Evolutionary conservation across 2,888 invertebrate species (phyloP), one percentile per base, ranked within the genome.

Genomic region (Clitarchus hookeri): DNA sequence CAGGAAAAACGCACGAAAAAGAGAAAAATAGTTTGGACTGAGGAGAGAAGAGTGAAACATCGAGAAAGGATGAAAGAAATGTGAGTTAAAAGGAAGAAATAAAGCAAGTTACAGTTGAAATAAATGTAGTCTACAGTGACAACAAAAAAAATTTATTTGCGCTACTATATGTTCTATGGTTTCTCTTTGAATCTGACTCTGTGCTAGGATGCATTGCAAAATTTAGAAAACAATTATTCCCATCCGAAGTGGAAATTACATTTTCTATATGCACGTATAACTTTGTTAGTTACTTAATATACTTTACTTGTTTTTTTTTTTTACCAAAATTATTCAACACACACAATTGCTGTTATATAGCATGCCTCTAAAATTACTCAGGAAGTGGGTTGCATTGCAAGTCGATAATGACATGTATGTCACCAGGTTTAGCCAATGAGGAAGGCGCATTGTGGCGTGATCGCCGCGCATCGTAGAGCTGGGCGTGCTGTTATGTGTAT

Each of bases 381-480:
- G 65, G 65, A 65, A 65, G 65, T 23, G 65, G 65, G 65, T 9
- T n/a, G 8, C n/a, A 23, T 23, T 65, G 65, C 65, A 65, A 65
- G 65, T 65, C 65, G 65, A 65, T 65, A 65, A 65, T 53, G 53
- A 53, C 53, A 53, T 65, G 65, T 65, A n/a, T 65, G 65, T 65
- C 65, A 65, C 65, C 23, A 65, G 65, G 65, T 65, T 65, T 23
- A 65, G 65, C 65, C 65, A 65, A 65, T 65, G 65, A 65, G 65
- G 65, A 65, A 65, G 65, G 65, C 65, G 65, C 23, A 65, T 65
- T 65, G 65, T 65, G 65, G 65, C 65, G 65, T 65, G 65, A 65
- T 65, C 65, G 65, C 65, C 65, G 48, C 48, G 8, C 23, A 65
- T 6, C 65, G 65, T 16, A 48, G 12, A 2, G 65, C 11, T n/a